A percentile compares a stretch with the other conserved stretches of the same genome.
These are phyloP conservation scores for Anneissia japonica DNA, from an alignment of 35 echinoderm and acorn worm species.

Conservation along the genomic window DNA sequence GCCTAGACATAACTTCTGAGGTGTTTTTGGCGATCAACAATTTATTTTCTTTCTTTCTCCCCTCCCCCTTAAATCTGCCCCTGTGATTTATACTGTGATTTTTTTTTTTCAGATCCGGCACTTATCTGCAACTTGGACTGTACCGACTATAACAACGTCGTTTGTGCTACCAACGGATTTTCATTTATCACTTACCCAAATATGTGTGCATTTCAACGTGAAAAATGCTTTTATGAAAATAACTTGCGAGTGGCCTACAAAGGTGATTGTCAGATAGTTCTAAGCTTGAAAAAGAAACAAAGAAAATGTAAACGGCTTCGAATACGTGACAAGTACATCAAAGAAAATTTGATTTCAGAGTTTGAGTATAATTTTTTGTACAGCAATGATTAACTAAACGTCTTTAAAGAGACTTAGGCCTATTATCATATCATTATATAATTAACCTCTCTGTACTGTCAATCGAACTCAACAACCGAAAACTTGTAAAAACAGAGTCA, in stretches of 20 bases:
- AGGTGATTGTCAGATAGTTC: neutral
- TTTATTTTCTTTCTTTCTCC: too few species aligned
- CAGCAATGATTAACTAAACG: too few species aligned
- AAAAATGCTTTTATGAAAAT: neutral
- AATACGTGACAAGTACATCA: neutral
- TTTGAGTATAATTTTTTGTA: neutral
- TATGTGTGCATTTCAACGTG: neutral
- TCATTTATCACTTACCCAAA: neutral
- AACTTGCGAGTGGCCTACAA: neutral
- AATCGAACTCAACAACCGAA: too few species aligned
- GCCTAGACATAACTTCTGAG: too few species aligned
- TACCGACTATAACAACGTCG: neutral
- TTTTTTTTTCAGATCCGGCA: neutral
- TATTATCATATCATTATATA: too few species aligned
- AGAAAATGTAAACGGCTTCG: neutral
- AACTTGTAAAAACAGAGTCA: too few species aligned
- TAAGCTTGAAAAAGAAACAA: neutral
- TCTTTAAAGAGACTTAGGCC: too few species aligned
- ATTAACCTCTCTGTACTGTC: too few species aligned
- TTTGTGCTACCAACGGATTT: neutral
- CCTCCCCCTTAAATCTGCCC: too few species aligned
- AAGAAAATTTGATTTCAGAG: neutral
- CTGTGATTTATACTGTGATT: too few species aligned
- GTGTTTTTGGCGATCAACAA: too few species aligned
- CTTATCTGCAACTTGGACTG: neutral